Evolutionary conservation across 2,888 invertebrate genomes (phyloP).

Genomic region (Stenoptilia bipunctidactyla): DNA sequence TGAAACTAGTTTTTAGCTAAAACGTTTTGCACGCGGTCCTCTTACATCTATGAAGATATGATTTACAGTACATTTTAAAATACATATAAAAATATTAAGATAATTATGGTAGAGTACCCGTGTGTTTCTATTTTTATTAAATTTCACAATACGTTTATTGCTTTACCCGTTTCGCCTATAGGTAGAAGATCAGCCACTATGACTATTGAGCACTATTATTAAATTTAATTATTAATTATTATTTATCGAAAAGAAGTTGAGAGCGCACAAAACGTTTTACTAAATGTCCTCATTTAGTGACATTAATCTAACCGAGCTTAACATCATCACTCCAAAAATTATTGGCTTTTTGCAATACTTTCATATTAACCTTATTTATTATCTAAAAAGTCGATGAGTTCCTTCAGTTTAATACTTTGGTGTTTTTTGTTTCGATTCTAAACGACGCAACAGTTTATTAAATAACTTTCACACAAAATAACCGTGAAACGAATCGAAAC

Average conservation of each 20-base stretch:
- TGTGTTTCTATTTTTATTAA: conserved; percentile 28
- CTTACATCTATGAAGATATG: conserved; percentile 67
- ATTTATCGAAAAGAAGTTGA: conserved; percentile 44
- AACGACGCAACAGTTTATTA: conserved; percentile 26
- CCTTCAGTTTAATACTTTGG: conserved; percentile 55
- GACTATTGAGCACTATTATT: conserved; percentile 65
- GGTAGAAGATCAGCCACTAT: conserved; percentile 25
- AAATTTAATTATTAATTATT: conserved; percentile 41
- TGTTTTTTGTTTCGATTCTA: conserved; percentile 64
- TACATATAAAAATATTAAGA: conserved; percentile 69
- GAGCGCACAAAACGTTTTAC: conserved; percentile 60
- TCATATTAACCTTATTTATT: conserved; percentile 57
- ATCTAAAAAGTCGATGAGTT: conserved; percentile 68
- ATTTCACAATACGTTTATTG: conserved; percentile 56
- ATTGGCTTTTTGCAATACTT: conserved; percentile 25
- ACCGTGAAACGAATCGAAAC: conserved; percentile 15
- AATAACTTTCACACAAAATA: conserved; percentile 11
- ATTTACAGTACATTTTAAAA: conserved; percentile 65
- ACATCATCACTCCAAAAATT: conserved; percentile 58
- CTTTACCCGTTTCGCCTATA: conserved; percentile 45
- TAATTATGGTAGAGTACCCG: conserved; percentile 42
- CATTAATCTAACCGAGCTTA: conserved; percentile 36
- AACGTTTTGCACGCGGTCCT: conserved; percentile 50
- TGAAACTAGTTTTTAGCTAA: conserved; percentile 28
- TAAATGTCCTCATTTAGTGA: conserved; percentile 30